Evolutionary conservation across 1,140 invertebrate genomes (phyloP).

Genomic region (Cylas formicarius): DNA sequence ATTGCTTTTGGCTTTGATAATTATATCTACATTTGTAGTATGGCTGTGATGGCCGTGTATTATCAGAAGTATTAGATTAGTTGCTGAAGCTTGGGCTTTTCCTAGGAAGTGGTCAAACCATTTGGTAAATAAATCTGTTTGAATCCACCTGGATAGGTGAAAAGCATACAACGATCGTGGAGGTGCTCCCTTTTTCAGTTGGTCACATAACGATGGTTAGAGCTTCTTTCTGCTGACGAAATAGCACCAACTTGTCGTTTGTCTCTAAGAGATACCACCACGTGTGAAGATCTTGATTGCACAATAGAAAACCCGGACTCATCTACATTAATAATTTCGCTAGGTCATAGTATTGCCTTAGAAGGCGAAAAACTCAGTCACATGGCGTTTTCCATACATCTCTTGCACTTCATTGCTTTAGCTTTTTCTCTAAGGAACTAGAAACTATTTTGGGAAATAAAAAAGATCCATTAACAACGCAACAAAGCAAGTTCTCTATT

Average conservation of each 20-base stretch:
- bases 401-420: background rate
- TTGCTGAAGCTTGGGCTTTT: conserved; percentile 16
- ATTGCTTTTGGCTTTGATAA: conserved; percentile 29
- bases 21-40: conserved; percentile 29
- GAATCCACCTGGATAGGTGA: conserved; percentile 36
- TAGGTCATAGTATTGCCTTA: background rate
- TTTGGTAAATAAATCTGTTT: conserved; percentile 23
- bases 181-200: too few species aligned
- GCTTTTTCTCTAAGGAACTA: too few species aligned
- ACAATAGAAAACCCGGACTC: conserved; percentile 1
- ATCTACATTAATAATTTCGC: conserved; percentile 1
- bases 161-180: conserved; percentile 29
- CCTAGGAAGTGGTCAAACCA: conserved; percentile 35
- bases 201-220: too few species aligned
- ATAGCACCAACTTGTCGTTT: too few species aligned
- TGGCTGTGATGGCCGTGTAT: conserved; percentile 29
- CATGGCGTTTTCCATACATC: conserved; percentile 3
- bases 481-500: too few species aligned
- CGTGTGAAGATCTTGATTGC: conserved; percentile 1
- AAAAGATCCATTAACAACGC: too few species aligned
- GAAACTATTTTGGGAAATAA: too few species aligned
- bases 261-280: background rate
- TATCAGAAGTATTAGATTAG: conserved; percentile 25
- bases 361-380: conserved; percentile 14
- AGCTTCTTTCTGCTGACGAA: too few species aligned